Conservation (phyloP, 2,888 invertebrate species). For the Hecatera dysodea region DNA sequence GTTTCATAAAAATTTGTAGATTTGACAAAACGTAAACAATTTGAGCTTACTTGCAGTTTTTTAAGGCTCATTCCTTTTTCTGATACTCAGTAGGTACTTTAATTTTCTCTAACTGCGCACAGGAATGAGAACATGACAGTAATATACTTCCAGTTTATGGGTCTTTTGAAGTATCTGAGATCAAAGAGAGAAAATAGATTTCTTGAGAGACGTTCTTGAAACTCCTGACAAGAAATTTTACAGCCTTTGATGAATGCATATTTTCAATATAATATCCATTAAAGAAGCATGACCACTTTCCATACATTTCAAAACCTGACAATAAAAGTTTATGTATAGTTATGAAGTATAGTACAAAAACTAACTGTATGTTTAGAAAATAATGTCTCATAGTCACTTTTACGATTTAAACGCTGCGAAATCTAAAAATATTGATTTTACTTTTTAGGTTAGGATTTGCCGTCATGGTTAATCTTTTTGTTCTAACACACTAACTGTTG, state of each 20-base stretch:
- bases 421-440: too few species aligned
- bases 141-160: not conserved
- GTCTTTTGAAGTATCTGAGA: slow-evolving; percentile 14
- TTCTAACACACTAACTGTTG: too few species aligned
- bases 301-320: too few species aligned
- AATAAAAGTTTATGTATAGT: too few species aligned
- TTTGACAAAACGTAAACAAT: not conserved
- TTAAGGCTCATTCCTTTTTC: not conserved
- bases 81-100: not conserved
- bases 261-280: slow-evolving; percentile 9
- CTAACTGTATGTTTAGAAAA: too few species aligned
- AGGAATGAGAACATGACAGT: not conserved
- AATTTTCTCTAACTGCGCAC: not conserved
- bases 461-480: too few species aligned
- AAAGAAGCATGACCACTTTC: too few species aligned
- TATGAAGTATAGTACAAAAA: too few species aligned
- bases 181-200: slow-evolving; percentile 17
- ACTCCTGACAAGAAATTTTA: slow-evolving; percentile 17
- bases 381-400: too few species aligned
- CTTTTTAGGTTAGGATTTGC: too few species aligned
- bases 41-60: not conserved
- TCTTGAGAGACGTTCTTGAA: slow-evolving; percentile 12
- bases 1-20: too few species aligned
- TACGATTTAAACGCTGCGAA: too few species aligned
- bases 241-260: slow-evolving; percentile 20